Conservation (phyloP, 2,113 vertebrate species). For the Callipepla californica region DNA sequence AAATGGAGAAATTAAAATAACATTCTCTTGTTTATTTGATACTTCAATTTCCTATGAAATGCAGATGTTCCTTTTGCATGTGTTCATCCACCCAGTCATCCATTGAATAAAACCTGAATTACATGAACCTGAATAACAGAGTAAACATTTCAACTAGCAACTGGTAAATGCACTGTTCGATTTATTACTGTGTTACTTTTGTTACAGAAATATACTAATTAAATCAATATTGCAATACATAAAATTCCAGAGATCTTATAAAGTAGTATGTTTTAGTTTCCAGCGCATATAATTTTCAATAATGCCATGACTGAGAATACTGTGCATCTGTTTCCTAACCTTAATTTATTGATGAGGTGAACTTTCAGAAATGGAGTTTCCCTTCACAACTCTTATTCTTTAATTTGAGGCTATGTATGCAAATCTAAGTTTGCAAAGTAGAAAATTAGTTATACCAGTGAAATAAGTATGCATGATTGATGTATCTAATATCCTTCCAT, state of each 20-base stretch:
- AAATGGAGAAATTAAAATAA: neutral
- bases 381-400: slow-evolving; percentile 21
- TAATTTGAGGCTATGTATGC: neutral
- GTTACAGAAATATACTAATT: neutral
- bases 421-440: slow-evolving; percentile 55
- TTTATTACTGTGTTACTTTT: neutral
- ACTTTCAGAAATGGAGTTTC: slow-evolving; percentile 45
- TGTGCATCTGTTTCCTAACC: neutral
- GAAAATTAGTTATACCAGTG: slow-evolving; percentile 16
- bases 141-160: neutral
- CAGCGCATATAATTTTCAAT: neutral
- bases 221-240: neutral
- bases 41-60: neutral
- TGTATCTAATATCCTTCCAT: slow-evolving; percentile 34
- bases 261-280: neutral
- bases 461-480: slow-evolving; percentile 56
- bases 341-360: slow-evolving; percentile 31
- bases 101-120: neutral
- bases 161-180: neutral
- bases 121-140: neutral
- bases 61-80: neutral
- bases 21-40: neutral
- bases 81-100: neutral
- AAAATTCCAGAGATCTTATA: neutral
- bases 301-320: neutral